phyloP scores from a whole-genome alignment of 2,888 invertebrate genomes.

The Pycnomerus fuliginosus region DNA sequence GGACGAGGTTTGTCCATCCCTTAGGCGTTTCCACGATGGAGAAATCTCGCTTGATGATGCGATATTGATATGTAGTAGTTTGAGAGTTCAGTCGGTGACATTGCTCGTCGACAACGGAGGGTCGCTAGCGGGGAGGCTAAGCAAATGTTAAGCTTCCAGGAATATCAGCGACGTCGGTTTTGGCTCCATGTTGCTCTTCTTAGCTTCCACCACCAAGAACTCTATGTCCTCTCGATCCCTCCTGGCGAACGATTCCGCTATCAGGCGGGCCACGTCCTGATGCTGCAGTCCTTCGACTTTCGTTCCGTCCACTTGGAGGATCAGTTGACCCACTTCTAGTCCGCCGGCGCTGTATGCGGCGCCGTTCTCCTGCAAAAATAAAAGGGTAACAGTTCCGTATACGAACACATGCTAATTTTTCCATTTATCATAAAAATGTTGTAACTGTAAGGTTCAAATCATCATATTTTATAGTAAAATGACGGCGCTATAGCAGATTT shows the following conservation, averaged over 20 bases:
- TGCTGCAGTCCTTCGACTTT: conserved; percentile 79
- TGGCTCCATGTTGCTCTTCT: conserved; percentile 88
- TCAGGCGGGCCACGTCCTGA: conserved; percentile 87
- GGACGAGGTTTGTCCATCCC: too few relatives aligned
- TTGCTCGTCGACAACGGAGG: conserved; percentile 64
- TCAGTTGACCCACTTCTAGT: conserved; percentile 90
- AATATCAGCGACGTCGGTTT: conserved; percentile 89
- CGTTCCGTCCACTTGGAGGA: conserved; percentile 82
- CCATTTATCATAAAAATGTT: too few relatives aligned
- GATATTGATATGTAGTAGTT: conserved; percentile 32
- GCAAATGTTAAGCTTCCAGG: conserved; percentile 90
- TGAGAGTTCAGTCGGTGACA: conserved; percentile 62
- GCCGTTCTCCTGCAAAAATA: conserved; percentile 81
- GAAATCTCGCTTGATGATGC: conserved; percentile 26
- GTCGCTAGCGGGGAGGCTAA: conserved; percentile 82
- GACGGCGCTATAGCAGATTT: too few relatives aligned
- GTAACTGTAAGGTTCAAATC: too few relatives aligned
- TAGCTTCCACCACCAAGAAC: conserved; percentile 90
- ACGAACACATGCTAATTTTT: too few relatives aligned
- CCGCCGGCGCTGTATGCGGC: conserved; percentile 92
- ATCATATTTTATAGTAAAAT: too few relatives aligned
- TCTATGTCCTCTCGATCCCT: conserved; percentile 86
- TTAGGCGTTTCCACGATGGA: too few relatives aligned
- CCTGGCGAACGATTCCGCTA: conserved; percentile 91
- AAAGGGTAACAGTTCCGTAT: too few relatives aligned